Base-by-base conservation (phyloP, 2,113 vertebrate genomes). In the Stercorarius parasiticus region DNA sequence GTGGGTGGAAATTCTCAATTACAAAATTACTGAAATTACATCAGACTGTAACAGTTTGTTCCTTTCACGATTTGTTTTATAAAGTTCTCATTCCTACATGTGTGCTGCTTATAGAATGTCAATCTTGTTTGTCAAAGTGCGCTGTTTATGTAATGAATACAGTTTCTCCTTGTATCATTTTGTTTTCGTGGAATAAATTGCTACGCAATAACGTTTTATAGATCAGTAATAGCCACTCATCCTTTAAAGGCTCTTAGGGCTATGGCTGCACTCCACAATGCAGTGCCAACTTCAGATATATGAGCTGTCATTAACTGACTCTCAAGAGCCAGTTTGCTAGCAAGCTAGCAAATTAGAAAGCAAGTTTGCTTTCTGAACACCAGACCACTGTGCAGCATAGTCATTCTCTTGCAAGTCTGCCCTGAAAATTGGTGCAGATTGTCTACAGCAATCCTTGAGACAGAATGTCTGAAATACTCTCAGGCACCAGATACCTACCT, bases 1-100 rank as follows among this genome's bases (percentile, higher is more conserved):
- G 82, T 90, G 88, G 86, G 93, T 96, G 95, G 95, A 98, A 97
- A 97, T 95, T 97, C 93, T 69, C 88, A 77, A 45, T 76, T 81
- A 95, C 87, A 94, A 88, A 79, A 95, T 81, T 36, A 86, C 93
- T 82, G 45, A 88, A 86, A 93, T 91, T 81, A 79, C 72, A 81
- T 91, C 76, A 74, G 62, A 53, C 72, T 72, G 69, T 92, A 96
- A 97, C 94, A 93, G 71, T 95, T 87, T 96, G 91, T 97, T 97
- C 96, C 90, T 91, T 90, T 80, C 67, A 83, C n/a, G 32, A 65
- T 66, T 78, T 93, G 84, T 87, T 92, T 97, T 93, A 62, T 81
- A 72, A 95, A 93, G 64, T 81, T 95, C 86, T 47, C 49, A 53
- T 95, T 97, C 81, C 87, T 97, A 69, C 69, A 53, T 72, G 45